Percentiles rank a stretch among this genome's conserved stretches.
Evolutionary conservation across 2,888 invertebrate genomes (phyloP).

Genomic region (Cyclophora punctaria): DNA sequence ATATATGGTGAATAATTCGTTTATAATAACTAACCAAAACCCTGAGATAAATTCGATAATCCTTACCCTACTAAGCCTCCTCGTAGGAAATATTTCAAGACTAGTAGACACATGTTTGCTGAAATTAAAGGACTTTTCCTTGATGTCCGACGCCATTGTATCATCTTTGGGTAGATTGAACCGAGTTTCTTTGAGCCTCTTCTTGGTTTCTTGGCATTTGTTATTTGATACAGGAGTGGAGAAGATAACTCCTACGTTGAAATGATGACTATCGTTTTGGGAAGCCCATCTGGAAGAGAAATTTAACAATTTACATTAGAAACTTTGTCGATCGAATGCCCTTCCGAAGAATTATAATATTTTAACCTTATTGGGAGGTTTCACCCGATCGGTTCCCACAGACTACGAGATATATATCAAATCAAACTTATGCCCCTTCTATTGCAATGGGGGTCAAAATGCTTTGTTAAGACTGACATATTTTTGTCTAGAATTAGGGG

Average conservation of each 20-base stretch:
- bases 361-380: too few relatives aligned
- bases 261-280: slow-evolving; percentile 75
- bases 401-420: too few relatives aligned
- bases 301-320: too few relatives aligned
- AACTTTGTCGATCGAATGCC: too few relatives aligned
- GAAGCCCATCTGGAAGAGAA: slow-evolving; percentile 67
- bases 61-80: slow-evolving; percentile 61
- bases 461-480: too few relatives aligned
- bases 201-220: slow-evolving; percentile 55
- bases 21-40: too few relatives aligned
- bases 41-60: neutral
- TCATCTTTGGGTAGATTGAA: slow-evolving; percentile 77
- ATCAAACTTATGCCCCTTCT: too few relatives aligned
- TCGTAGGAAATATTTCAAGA: slow-evolving; percentile 68
- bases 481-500: too few relatives aligned
- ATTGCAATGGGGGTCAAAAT: too few relatives aligned
- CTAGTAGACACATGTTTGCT: slow-evolving; percentile 67
- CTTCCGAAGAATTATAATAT: too few relatives aligned
- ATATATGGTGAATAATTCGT: neutral
- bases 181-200: slow-evolving; percentile 74
- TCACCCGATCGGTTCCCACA: too few relatives aligned
- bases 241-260: slow-evolving; percentile 82
- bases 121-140: slow-evolving; percentile 56
- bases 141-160: slow-evolving; percentile 45
- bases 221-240: slow-evolving; percentile 81